Evolutionary conservation across 2,888 invertebrate genomes (phyloP).

Genomic region (Nematopogon swammerdamellus): DNA sequence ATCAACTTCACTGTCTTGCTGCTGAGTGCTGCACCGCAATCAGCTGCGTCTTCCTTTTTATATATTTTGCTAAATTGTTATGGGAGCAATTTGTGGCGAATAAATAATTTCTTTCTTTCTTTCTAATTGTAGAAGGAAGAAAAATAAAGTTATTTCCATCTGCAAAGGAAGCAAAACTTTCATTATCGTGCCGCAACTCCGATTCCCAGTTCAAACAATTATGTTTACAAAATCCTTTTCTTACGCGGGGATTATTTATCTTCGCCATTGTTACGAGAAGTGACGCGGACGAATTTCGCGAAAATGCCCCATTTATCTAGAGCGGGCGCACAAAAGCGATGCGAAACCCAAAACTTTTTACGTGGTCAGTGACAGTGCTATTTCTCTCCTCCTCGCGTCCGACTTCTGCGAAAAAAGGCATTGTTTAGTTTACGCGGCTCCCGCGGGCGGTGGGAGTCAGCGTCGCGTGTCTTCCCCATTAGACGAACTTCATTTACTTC

Average conservation of each 20-base stretch:
- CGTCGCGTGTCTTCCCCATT: conserved; percentile 16
- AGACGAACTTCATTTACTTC: conserved; percentile 25
- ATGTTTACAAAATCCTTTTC: conserved; percentile 55
- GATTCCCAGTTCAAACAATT: conserved; percentile 54
- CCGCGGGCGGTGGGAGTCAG: conserved; percentile 15
- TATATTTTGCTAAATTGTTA: no score
- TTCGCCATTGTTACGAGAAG: conserved; percentile 48
- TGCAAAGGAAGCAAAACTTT: conserved; percentile 36
- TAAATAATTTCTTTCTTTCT: no score
- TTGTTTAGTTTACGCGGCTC: conserved; percentile 27
- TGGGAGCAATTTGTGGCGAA: no score
- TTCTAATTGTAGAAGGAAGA: conserved; percentile 29
- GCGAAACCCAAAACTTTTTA: conserved; percentile 53
- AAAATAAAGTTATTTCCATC: conserved; percentile 33
- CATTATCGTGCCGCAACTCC: conserved; percentile 47
- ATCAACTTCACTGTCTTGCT: no score
- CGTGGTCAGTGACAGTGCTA: conserved; percentile 50
- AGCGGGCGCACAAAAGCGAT: conserved; percentile 46
- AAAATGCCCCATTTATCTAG: conserved; percentile 52
- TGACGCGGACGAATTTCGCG: conserved; percentile 53
- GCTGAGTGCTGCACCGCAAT: no score
- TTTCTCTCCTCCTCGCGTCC: conserved; percentile 43
- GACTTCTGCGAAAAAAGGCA: conserved; percentile 24
- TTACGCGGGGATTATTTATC: conserved; percentile 53
- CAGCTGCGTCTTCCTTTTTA: no score